Conservation (phyloP, 2,113 vertebrate genomes). For the Cynocephalus volans region DNA sequence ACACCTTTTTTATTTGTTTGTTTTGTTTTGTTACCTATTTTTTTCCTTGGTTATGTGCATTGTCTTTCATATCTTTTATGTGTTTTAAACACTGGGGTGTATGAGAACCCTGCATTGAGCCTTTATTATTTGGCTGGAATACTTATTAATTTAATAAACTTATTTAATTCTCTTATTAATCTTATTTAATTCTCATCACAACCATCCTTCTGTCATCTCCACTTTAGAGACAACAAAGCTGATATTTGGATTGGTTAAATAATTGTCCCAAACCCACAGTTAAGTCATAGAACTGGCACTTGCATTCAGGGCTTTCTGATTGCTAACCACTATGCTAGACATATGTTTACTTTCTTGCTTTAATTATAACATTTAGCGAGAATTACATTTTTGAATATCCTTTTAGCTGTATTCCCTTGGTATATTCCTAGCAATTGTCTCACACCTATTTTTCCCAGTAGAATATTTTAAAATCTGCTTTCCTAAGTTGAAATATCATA, state of each 20-base stretch:
- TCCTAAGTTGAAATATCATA: not conserved
- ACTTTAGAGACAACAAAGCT: not conserved
- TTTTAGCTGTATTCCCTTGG: not conserved
- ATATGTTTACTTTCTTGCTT: not conserved
- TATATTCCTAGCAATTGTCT: not conserved
- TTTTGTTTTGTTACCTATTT: not conserved
- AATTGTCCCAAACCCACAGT: not conserved
- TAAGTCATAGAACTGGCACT: not conserved
- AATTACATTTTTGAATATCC: not conserved
- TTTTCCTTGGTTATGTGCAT: not conserved
- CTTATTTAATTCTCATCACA: not conserved
- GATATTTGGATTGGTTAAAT: not conserved
- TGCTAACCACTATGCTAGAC: not conserved
- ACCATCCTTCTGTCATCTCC: not conserved
- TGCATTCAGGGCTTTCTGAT: not conserved
- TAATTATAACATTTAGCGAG: not conserved
- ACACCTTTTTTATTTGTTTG: not conserved
- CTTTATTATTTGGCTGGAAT: not conserved
- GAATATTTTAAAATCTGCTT: not conserved
- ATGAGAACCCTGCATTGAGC: not conserved
- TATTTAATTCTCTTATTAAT: not conserved
- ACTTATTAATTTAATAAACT: not conserved
- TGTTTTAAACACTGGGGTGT: not conserved
- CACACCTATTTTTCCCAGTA: not conserved
- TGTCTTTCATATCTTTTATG: not conserved